These are phyloP conservation scores for Hylaeus anthracinus DNA, from an alignment of 1,140 invertebrate genomes.

Conservation along the genomic window DNA sequence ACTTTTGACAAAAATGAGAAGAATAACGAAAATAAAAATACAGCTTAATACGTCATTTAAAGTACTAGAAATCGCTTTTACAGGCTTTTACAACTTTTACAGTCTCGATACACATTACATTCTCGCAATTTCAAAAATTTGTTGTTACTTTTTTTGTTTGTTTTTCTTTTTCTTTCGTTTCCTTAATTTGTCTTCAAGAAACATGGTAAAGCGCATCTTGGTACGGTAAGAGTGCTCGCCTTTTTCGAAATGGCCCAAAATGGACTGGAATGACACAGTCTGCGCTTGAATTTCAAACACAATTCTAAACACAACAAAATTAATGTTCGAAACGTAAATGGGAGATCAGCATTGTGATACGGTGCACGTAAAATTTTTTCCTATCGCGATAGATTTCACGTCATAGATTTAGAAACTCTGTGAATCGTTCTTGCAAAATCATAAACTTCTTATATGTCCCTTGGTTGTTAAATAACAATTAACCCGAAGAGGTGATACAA, in stretches of 20 bases:
- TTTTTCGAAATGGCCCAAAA: slow-evolving; percentile 48
- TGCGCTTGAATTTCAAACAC: slow-evolving; percentile 38
- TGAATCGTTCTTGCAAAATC: slow-evolving; percentile 57
- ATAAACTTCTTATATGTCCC: not conserved
- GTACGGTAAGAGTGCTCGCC: slow-evolving; percentile 47
- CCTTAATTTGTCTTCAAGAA: not conserved
- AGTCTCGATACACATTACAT: slow-evolving; percentile 34
- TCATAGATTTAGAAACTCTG: slow-evolving; percentile 71
- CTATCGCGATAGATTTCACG: slow-evolving; percentile 74
- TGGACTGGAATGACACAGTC: slow-evolving; percentile 63
- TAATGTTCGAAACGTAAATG: slow-evolving; percentile 51
- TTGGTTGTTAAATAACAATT: slow-evolving; percentile 40
- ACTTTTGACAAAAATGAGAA: slow-evolving; percentile 42
- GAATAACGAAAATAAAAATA: slow-evolving; percentile 58
- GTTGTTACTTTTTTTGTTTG: not conserved
- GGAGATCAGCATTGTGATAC: slow-evolving; percentile 43
- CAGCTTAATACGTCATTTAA: slow-evolving; percentile 46
- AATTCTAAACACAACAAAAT: slow-evolving; percentile 49
- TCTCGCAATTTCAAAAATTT: slow-evolving; percentile 14
- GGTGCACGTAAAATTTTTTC: slow-evolving; percentile 64
- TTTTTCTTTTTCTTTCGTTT: not conserved
- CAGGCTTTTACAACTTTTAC: slow-evolving; percentile 28
- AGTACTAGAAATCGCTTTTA: slow-evolving; percentile 64
- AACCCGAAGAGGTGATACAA: slow-evolving; percentile 50
- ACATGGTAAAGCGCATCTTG: slow-evolving; percentile 28